These are phyloP conservation scores for Platyscapa corneri DNA, from an alignment of 1,140 invertebrate genomes.

Conservation along the genomic window DNA sequence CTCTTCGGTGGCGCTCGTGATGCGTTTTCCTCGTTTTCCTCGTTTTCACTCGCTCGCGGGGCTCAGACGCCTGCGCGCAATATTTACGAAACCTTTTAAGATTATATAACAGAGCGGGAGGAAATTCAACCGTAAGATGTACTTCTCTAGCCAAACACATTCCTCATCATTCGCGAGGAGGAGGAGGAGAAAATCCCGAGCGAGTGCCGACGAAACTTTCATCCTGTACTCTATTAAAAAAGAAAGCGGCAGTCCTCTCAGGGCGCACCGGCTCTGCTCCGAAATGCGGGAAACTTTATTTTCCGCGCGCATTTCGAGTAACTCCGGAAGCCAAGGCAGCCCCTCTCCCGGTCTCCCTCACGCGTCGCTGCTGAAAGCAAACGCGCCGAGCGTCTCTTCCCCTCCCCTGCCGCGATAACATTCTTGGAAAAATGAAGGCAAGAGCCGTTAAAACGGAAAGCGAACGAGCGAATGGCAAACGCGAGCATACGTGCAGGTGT, in stretches of 20 bases:
- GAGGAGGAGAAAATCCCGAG: background rate
- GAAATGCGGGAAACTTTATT: slow-evolving; percentile 34
- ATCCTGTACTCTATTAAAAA: slow-evolving; percentile 11
- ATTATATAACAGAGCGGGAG: background rate
- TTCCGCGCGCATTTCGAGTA: background rate
- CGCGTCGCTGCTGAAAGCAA: slow-evolving; percentile 21
- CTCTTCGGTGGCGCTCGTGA: too few species aligned
- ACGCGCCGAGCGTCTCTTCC: background rate
- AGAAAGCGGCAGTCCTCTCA: background rate
- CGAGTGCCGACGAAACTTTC: background rate
- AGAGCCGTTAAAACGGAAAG: too few species aligned
- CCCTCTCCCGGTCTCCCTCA: background rate
- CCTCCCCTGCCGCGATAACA: background rate
- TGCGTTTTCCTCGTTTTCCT: background rate
- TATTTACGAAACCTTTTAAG: slow-evolving; percentile 1
- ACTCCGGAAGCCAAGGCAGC: background rate
- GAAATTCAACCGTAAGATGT: background rate
- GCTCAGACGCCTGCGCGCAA: too few species aligned
- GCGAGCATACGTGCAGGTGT: too few species aligned
- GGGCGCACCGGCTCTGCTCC: too few species aligned
- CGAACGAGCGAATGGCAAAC: too few species aligned
- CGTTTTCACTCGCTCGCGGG: background rate
- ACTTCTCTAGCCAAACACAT: background rate
- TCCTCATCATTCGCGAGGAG: background rate
- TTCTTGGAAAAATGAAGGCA: too few species aligned